phyloP scores from a whole-genome alignment of 30 jellyfish, hydroid and myxozoan genomes.

The Sanderia malayensis region DNA sequence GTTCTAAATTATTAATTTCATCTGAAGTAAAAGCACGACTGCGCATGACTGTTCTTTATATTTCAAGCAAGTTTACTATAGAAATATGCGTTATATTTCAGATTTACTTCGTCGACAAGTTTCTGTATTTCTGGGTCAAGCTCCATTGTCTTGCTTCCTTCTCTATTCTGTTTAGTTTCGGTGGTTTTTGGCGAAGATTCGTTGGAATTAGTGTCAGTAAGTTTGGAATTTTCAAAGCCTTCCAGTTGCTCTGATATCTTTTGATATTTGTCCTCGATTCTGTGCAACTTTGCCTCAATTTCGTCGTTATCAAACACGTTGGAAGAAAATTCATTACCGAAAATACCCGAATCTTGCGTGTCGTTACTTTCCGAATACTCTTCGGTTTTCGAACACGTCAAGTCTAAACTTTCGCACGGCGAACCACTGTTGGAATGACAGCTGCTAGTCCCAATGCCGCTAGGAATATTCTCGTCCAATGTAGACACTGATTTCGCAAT shows the following conservation, averaged over 20 bases:
- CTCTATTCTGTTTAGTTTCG: not conserved
- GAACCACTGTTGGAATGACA: conserved; percentile 3
- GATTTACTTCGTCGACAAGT: conserved; percentile 48
- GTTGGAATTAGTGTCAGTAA: not conserved
- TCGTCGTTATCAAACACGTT: conserved; percentile 15
- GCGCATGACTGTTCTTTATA: too few relatives aligned
- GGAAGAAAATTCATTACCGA: conserved; percentile 21
- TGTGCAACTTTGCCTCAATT: conserved; percentile 30
- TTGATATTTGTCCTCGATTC: conserved; percentile 38
- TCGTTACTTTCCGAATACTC: conserved; percentile 13
- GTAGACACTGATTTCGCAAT: conserved; percentile 34
- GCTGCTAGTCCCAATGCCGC: not conserved
- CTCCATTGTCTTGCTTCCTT: not conserved
- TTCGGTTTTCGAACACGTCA: conserved; percentile 2
- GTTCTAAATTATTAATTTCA: too few relatives aligned
- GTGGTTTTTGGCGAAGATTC: not conserved
- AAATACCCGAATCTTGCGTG: conserved; percentile 41
- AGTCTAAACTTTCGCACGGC: conserved; percentile 2
- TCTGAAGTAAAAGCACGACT: too few relatives aligned
- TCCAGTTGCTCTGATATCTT: conserved; percentile 49
- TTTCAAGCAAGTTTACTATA: too few relatives aligned
- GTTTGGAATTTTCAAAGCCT: conserved; percentile 8
- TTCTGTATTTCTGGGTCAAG: conserved; percentile 54
- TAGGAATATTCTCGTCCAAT: conserved; percentile 5
- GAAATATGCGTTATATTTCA: conserved; percentile 44